Evolutionary conservation across 2,113 vertebrate genomes (phyloP), one percentile per base, ranked within the genome.

Genomic region (Alosa alosa): DNA sequence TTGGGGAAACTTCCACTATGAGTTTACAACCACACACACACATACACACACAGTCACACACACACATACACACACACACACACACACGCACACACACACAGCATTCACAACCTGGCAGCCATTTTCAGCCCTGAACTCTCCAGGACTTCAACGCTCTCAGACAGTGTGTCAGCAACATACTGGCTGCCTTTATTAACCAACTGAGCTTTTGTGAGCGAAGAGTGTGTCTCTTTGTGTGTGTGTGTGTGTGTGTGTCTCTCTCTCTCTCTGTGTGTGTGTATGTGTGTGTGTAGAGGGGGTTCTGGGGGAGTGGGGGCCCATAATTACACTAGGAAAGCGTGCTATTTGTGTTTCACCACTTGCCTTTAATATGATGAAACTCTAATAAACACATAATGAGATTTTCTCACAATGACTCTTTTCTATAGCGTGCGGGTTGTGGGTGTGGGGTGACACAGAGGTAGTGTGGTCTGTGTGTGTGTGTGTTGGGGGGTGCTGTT

Each of bases 331-430:
- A 4, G 84, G 86, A 60, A 84, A 46, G 91, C 88, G 64, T 85
- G 85, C 89, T 91, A 88, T 94, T 94, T 92, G 90, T 86, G 89
- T 90, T 90, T 85, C 91, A 89, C 86, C 85, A 45, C 81, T 84
- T 75, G 90, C 64, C 84, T 91, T 89, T 90, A 91, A 91, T 88
- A 89, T 81, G 89, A 78, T 82, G 84, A 41, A 68, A 90, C 82
- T 86, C 89, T 85, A 91, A 91, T 89, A 84, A 83, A 90, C 31
- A 85, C 49, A 86, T 91, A 89, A 94, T 93, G 89, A 4, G 83
- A 92, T 93, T 92, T 91, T 84, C 81, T 81, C 52, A 95, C 93
- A 94, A 93, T 91, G 89, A 86, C 46, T 84, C 87, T 89, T 93
- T 93, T 94, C 87, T 91, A 57, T 81, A 47, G 10, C 39, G 13